These are phyloP conservation scores for Maniola hyperantus DNA, from an alignment of 2,888 invertebrate genomes.

Conservation along the genomic window DNA sequence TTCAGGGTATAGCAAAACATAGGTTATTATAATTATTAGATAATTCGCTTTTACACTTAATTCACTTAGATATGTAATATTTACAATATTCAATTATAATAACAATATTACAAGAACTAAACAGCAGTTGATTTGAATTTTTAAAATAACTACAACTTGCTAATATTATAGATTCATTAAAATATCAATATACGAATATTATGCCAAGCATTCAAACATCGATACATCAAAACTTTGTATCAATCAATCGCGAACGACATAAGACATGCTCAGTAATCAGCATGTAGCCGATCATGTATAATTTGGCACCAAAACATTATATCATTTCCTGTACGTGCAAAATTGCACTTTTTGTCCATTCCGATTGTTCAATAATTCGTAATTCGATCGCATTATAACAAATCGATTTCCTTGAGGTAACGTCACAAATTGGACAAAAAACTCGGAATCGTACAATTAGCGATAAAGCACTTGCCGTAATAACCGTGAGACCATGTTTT, in stretches of 20 bases:
- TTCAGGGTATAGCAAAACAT: too few species aligned
- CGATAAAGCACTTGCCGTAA: constrained; percentile 73
- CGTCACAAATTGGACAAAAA: constrained; percentile 64
- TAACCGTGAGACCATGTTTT: constrained; percentile 66
- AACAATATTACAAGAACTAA: too few species aligned
- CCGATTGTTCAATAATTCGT: constrained; percentile 45
- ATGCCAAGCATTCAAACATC: neutral
- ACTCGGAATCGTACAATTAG: constrained; percentile 67
- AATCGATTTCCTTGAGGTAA: constrained; percentile 69
- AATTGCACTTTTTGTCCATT: constrained; percentile 44
- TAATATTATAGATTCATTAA: too few species aligned
- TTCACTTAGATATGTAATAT: too few species aligned
- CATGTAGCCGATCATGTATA: constrained; percentile 30
- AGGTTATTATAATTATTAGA: too few species aligned
- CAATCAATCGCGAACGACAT: constrained; percentile 3
- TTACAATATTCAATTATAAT: too few species aligned
- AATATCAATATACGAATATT: neutral
- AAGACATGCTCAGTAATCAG: constrained; percentile 2
- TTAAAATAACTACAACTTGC: too few species aligned
- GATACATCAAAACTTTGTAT: neutral
- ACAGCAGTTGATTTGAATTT: too few species aligned
- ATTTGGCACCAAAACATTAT: constrained; percentile 39
- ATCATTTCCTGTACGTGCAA: constrained; percentile 42
- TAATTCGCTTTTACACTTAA: too few species aligned
- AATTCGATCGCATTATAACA: constrained; percentile 65